These are phyloP conservation scores for Yponomeuta malinellus DNA, from an alignment of 2,888 invertebrate species.

Conservation along the genomic window DNA sequence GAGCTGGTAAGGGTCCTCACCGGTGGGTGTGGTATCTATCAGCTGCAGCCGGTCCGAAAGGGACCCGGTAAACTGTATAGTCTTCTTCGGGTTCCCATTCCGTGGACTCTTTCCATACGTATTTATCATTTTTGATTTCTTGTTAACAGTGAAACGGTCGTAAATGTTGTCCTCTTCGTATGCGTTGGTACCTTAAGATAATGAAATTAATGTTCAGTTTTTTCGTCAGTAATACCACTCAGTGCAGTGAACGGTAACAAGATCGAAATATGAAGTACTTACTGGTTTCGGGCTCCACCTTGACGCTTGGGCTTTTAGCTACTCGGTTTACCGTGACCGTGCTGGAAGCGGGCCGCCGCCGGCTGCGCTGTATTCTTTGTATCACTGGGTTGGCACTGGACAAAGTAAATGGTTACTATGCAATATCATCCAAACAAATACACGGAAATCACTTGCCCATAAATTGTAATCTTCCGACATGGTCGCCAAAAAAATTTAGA, in stretches of 20 bases:
- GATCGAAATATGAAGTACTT: slow-evolving; percentile 24
- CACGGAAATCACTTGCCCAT: no score
- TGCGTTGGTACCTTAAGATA: slow-evolving; percentile 33
- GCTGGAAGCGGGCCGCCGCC: slow-evolving; percentile 41
- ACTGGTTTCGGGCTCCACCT: slow-evolving; percentile 27
- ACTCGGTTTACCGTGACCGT: slow-evolving; percentile 53
- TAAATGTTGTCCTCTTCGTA: slow-evolving; percentile 40
- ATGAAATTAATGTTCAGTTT: background rate
- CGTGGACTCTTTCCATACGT: slow-evolving; percentile 48
- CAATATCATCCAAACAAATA: no score
- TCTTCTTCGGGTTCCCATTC: slow-evolving; percentile 35
- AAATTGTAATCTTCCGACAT: no score
- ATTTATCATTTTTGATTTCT: slow-evolving; percentile 55
- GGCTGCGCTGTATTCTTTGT: slow-evolving; percentile 51
- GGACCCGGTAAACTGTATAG: slow-evolving; percentile 49
- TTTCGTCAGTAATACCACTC: background rate
- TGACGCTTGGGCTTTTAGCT: slow-evolving; percentile 34
- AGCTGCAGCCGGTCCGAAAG: slow-evolving; percentile 55
- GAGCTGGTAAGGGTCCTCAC: slow-evolving; percentile 63
- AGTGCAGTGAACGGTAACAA: background rate
- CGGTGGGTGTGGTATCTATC: slow-evolving; percentile 64
- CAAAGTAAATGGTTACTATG: slow-evolving; percentile 5
- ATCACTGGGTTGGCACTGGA: slow-evolving; percentile 55
- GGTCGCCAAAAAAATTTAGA: no score
- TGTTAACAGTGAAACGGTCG: slow-evolving; percentile 46